Base-by-base conservation (phyloP, 1,140 invertebrate species). In the Leptinotarsa undecemlineata region DNA sequence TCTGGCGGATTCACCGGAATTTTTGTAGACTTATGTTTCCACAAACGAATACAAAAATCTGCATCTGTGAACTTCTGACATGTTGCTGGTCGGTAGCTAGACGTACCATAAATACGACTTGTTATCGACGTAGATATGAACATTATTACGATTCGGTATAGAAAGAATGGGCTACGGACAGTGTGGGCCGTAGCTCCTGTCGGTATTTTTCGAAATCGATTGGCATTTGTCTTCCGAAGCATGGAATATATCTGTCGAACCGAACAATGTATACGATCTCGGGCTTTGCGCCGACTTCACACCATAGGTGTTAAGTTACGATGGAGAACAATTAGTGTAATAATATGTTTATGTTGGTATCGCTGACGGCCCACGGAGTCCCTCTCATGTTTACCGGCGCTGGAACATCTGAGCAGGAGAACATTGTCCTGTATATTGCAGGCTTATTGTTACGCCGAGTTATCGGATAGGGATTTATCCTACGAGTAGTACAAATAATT, bases 231-330 rank as follows among this genome's bases (percentile, higher is more conserved):
- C 76, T 75, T 68, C 62, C 62, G 64, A 48, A 20, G 71, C 47
- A 69, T 48, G 60, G 74, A 47, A 68, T 82, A 82, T 81, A 80
- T 81, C 77, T 82, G 81, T 82, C 81, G 78, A 76, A 78, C 42
- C n/a, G 72, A 68, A 79, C 76, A 79, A 80, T 80, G 74, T 74
- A 73, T 73, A 73, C 69, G 80, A 76, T 68, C 69, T 78, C 77
- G 73, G 77, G 74, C 66, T 76, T 72, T 57, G 74, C 51, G 74
- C 73, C 78, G 77, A 80, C 78, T 78, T 73, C 74, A 73, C 80
- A 68, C 79, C 75, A 78, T 76, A 81, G 78, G 81, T 81, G 80
- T 81, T 81, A 82, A 82, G 78, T 82, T 82, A 82, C 80, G 80
- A 77, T 75, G 70, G 74, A 66, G 77, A 78, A 81, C 80, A 82